A percentile compares a stretch with the other conserved stretches of the same genome.
phyloP scores from a whole-genome alignment of 2,888 invertebrate species.

The Brenthis ino region DNA sequence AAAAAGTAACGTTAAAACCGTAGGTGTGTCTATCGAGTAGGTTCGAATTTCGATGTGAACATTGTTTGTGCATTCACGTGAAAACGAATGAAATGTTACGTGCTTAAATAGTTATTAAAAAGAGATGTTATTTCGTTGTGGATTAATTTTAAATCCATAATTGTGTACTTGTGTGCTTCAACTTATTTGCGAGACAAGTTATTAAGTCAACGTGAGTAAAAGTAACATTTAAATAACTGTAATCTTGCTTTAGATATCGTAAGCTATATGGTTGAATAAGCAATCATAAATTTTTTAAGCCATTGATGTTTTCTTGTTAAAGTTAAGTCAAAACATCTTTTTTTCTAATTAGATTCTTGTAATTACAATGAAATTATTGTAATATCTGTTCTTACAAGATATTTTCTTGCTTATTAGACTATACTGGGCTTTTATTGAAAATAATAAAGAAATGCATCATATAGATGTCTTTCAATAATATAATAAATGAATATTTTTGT shows the following conservation, averaged over 20 bases:
- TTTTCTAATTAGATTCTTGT: slow-evolving; percentile 24
- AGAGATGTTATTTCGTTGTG: slow-evolving; percentile 39
- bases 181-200: slow-evolving; percentile 52
- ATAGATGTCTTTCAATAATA: not conserved
- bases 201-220: slow-evolving; percentile 71
- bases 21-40: slow-evolving; percentile 62
- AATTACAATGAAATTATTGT: slow-evolving; percentile 8
- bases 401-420: slow-evolving; percentile 12
- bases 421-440: not conserved
- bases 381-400: slow-evolving; percentile 18
- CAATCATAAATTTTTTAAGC: slow-evolving; percentile 36
- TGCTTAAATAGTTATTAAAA: slow-evolving; percentile 48
- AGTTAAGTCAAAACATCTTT: not conserved
- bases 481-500: slow-evolving; percentile 27
- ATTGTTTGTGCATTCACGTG: slow-evolving; percentile 62
- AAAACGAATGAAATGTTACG: slow-evolving; percentile 56
- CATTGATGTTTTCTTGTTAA: slow-evolving; percentile 14
- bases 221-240: slow-evolving; percentile 66
- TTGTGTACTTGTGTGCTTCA: slow-evolving; percentile 66
- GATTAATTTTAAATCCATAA: slow-evolving; percentile 51
- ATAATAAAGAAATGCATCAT: not conserved
- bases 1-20: slow-evolving; percentile 20
- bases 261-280: slow-evolving; percentile 49
- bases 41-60: slow-evolving; percentile 69
- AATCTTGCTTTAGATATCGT: slow-evolving; percentile 44